Evolutionary conservation across 1,140 invertebrate genomes (phyloP), one percentile per base, ranked within the genome.

Genomic region (Lerema accius): DNA sequence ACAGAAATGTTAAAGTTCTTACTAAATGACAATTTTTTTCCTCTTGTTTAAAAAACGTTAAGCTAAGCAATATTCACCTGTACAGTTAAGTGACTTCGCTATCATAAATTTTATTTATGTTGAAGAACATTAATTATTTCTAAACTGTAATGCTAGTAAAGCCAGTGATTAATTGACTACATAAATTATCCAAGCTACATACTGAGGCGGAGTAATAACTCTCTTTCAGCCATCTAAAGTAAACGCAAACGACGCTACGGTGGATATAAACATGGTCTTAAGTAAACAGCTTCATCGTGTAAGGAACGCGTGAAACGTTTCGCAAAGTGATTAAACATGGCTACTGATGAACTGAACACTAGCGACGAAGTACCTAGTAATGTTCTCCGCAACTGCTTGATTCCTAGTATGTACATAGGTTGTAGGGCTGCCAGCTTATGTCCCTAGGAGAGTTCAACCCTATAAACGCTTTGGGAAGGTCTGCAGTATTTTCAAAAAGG

Each of bases 81-180:
- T 16, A 35, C 28, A 49, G 17, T 32, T 23, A 32, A 32, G 28
- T 32, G 4, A 32, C 28, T 32, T 32, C 28, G 4, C 4, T 32
- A 5, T 23, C 5, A 23, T 23, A 23, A 23, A 23, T 32, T 32
- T 7, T 7, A 32, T 32, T 7, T 32, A 32, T 9, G 28, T 32
- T 7, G 9, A 32, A 32, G 28, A 32, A 32, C 28, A 32, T 32
- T 13, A 23, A 46, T 23, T 11, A 46, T 46, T 49, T 32, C 16
- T 46, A 23, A 49, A 49, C 46, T 15, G 46, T 49, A 49, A 49
- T 23, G 46, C 26, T 28, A 49, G 46, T 28, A 49, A 32, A 49
- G 46, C 13, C 46, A 49, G 46, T 49, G 46, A 49, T 49, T 15
- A 49, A 49, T 49, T 49, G 46, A 49, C 23, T 49, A 49, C 46